Percentiles rank a stretch among this genome's conserved stretches.
phyloP scores from a whole-genome alignment of 2,797 vertebrate species.

The Paramormyrops hopkinsi region DNA sequence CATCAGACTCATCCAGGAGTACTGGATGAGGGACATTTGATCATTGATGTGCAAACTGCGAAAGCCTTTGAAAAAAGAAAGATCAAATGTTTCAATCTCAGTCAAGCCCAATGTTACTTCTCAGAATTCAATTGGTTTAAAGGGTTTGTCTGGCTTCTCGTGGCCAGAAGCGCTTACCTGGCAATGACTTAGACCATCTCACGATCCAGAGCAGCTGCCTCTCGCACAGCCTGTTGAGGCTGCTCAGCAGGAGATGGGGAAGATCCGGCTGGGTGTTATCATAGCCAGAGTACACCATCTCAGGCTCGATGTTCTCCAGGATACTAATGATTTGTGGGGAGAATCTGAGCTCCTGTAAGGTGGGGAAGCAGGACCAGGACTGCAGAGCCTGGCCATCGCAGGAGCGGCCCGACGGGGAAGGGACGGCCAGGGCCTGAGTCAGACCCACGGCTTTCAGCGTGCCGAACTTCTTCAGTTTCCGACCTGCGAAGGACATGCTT shows the following conservation, averaged over 20 bases:
- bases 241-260: slow-evolving; percentile 80
- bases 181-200: slow-evolving; percentile 93
- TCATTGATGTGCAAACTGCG: slow-evolving; percentile 90
- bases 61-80: slow-evolving; percentile 70
- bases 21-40: slow-evolving; percentile 98
- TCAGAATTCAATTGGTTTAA: not conserved
- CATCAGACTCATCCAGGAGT: slow-evolving; percentile 98
- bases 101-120: not conserved
- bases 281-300: slow-evolving; percentile 77
- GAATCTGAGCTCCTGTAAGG: slow-evolving; percentile 74
- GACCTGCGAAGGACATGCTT: slow-evolving; percentile 60
- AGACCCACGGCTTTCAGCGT: slow-evolving; percentile 77
- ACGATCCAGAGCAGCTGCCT: slow-evolving; percentile 92
- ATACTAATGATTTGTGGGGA: slow-evolving; percentile 76
- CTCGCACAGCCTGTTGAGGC: slow-evolving; percentile 88
- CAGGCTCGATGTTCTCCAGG: slow-evolving; percentile 88
- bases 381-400: slow-evolving; percentile 57
- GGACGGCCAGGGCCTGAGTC: slow-evolving; percentile 63
- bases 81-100: not conserved
- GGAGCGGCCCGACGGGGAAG: slow-evolving; percentile 51
- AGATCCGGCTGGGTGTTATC: slow-evolving; percentile 76
- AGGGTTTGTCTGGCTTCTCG: not conserved
- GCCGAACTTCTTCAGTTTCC: slow-evolving; percentile 90
- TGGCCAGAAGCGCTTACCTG: slow-evolving; percentile 69
- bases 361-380: slow-evolving; percentile 68